Percentiles rank a stretch among this genome's conserved stretches.
Evolutionary conservation across 2,113 vertebrate genomes (phyloP).

Genomic region (Paraplagusia blochii): DNA sequence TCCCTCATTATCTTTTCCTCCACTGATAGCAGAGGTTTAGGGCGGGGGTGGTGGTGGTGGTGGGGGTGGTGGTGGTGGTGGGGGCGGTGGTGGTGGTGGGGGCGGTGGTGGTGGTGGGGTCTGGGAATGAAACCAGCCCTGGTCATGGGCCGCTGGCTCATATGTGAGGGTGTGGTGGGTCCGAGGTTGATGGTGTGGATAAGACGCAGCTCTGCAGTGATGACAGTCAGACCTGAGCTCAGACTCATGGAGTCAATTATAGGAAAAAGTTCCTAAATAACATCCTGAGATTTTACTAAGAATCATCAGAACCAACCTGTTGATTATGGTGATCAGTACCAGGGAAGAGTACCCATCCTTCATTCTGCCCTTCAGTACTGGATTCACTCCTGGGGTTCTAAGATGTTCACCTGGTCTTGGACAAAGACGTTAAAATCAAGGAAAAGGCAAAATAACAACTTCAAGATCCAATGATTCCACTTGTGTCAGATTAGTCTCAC

Average conservation of each 20-base stretch:
- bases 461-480: no score
- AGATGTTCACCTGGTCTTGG: no score
- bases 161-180: conserved; percentile 17
- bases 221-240: neutral
- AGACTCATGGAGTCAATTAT: neutral
- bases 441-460: no score
- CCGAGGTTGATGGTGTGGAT: conserved; percentile 31
- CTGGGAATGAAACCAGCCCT: conserved; percentile 31
- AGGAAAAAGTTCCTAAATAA: no score
- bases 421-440: no score
- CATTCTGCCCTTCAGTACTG: no score
- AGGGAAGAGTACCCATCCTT: no score
- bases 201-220: conserved; percentile 23
- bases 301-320: no score
- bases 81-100: conserved; percentile 8
- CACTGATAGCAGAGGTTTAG: conserved; percentile 52
- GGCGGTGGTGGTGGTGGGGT: conserved; percentile 8
- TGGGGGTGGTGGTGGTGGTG: conserved; percentile 4
- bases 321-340: no score
- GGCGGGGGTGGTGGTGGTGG: neutral
- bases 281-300: no score
- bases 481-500: no score
- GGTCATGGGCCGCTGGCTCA: conserved; percentile 1
- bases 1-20: conserved; percentile 70
- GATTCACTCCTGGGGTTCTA: no score